Evolutionary conservation across 2,888 invertebrate genomes (phyloP).

Genomic region (Norana najaformis): DNA sequence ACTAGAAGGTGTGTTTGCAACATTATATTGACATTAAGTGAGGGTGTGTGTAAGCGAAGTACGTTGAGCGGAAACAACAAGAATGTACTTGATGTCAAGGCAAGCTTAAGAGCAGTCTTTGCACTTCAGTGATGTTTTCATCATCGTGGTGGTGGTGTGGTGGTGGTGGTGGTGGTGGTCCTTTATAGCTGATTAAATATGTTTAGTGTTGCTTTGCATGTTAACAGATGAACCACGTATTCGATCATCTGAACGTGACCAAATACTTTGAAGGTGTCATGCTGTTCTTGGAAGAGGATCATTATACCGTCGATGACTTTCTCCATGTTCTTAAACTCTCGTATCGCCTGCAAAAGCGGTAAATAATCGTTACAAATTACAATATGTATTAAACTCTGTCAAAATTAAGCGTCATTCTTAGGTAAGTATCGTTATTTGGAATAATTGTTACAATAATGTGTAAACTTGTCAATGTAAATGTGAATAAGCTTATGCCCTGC

Average conservation of each 20-base stretch:
- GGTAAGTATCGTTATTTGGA: neutral
- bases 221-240: constrained; percentile 71
- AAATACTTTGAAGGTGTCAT: constrained; percentile 81
- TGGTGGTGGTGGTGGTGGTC: no score
- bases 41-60: no score
- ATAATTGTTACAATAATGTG: neutral
- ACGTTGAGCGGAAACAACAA: no score
- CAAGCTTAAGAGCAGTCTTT: no score
- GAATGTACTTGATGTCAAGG: no score
- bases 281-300: constrained; percentile 94
- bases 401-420: neutral
- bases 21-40: no score
- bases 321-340: constrained; percentile 73
- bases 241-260: constrained; percentile 85
- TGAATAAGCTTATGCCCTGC: no score
- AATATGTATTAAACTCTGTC: neutral
- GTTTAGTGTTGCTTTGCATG: neutral
- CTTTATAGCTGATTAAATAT: neutral
- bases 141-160: no score
- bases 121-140: no score
- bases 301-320: constrained; percentile 94
- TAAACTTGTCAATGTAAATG: no score
- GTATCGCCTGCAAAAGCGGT: constrained; percentile 36
- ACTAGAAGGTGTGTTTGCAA: no score
- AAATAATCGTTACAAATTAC: neutral